Conservation (phyloP, 2,888 invertebrate genomes). For the Xestobium rufovillosum region DNA sequence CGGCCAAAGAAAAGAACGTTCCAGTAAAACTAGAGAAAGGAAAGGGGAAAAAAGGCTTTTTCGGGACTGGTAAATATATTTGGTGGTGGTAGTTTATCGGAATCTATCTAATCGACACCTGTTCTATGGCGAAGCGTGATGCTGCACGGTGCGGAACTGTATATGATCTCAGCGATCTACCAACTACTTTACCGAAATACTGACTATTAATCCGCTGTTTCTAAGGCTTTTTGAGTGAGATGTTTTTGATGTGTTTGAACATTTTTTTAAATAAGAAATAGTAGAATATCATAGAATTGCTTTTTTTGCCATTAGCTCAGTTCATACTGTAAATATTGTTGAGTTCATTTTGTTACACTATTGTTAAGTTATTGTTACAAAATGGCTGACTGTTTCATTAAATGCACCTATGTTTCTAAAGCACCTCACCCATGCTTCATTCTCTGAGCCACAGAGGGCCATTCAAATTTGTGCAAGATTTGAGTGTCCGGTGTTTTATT, state of each 20-base stretch:
- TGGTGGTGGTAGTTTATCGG: constrained; percentile 63
- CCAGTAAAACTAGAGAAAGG: constrained; percentile 49
- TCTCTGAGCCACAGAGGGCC: too few relatives aligned
- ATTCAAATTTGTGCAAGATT: too few relatives aligned
- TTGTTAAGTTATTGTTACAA: too few relatives aligned
- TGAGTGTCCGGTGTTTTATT: too few relatives aligned
- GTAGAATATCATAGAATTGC: too few relatives aligned
- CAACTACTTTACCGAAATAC: constrained; percentile 20
- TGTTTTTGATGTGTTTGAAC: constrained; percentile 23
- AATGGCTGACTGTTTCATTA: too few relatives aligned
- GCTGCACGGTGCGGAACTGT: constrained; percentile 28
- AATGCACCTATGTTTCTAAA: too few relatives aligned
- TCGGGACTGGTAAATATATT: constrained; percentile 75
- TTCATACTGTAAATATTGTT: constrained; percentile 26
- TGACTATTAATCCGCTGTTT: constrained; percentile 26
- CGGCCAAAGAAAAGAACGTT: constrained; percentile 43
- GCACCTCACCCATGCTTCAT: too few relatives aligned
- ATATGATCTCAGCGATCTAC: constrained; percentile 23
- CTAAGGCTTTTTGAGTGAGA: constrained; percentile 32
- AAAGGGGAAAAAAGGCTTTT: constrained; percentile 74
- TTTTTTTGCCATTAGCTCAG: too few relatives aligned
- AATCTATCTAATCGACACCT: constrained; percentile 32
- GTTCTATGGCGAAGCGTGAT: constrained; percentile 40
- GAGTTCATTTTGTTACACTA: too few relatives aligned
- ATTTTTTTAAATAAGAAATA: too few relatives aligned